Evolutionary conservation across 2,113 vertebrate genomes (phyloP).

Genomic region (Orthonyx spaldingii): DNA sequence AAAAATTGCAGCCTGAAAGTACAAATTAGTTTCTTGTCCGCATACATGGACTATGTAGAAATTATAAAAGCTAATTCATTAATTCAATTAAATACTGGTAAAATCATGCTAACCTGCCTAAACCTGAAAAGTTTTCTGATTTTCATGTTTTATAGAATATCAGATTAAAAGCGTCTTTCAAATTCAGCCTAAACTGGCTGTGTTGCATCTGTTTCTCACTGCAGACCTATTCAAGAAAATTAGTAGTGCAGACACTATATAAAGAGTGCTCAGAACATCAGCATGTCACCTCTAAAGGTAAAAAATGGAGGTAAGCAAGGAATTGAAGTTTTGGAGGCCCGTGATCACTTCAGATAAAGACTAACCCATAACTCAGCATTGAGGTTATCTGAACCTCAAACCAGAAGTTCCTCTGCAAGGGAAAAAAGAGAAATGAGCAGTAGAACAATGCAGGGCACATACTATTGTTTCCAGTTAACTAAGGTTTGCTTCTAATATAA

Average conservation of each 20-base stretch:
- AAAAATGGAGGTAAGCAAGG: not conserved
- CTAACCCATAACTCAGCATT: not conserved
- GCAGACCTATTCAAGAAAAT: not conserved
- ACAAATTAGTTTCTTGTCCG: not conserved
- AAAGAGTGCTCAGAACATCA: not conserved
- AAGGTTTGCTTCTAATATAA: not conserved
- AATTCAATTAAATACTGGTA: not conserved
- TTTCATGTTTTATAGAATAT: not conserved
- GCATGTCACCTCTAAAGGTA: not conserved
- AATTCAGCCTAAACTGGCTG: not conserved
- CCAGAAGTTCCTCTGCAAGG: not conserved
- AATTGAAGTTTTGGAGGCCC: not conserved
- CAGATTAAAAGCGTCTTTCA: not conserved
- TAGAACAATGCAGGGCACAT: not conserved
- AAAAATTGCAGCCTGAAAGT: not conserved
- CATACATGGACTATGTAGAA: not conserved
- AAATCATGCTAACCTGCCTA: not conserved
- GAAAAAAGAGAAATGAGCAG: not conserved
- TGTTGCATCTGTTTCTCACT: not conserved
- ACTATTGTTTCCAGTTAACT: not conserved
- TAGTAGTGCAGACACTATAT: not conserved
- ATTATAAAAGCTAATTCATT: not conserved
- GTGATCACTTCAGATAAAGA: not conserved
- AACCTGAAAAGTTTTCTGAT: not conserved
- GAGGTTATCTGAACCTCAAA: not conserved